Evolutionary conservation across 1,140 invertebrate genomes (phyloP).

Genomic region (Bombus vancouverensis): DNA sequence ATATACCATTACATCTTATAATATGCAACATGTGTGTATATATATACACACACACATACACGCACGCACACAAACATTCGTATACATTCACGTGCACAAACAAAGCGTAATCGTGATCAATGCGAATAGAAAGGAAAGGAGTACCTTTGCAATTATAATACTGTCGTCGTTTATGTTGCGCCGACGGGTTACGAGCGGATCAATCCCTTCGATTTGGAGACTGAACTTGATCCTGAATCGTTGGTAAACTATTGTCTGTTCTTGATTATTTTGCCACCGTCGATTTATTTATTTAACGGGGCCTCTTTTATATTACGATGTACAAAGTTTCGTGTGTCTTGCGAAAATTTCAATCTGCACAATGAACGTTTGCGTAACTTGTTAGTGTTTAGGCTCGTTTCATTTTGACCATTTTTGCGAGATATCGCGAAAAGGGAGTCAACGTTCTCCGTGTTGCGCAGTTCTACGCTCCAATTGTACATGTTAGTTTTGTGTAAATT

Average conservation of each 20-base stretch:
- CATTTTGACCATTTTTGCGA: neutral
- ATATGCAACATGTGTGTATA: constrained; percentile 27
- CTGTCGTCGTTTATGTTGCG: constrained; percentile 32
- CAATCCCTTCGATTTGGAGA: constrained; percentile 50
- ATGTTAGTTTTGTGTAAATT: neutral
- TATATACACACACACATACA: neutral
- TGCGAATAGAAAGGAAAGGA: constrained; percentile 2
- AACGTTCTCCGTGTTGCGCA: neutral
- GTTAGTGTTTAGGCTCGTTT: constrained; percentile 19
- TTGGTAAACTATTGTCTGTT: constrained; percentile 43
- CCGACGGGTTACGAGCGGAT: constrained; percentile 26
- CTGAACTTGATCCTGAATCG: constrained; percentile 31
- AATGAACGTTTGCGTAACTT: constrained; percentile 4
- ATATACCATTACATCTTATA: constrained; percentile 4
- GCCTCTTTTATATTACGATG: constrained; percentile 3
- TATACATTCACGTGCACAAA: constrained; percentile 20
- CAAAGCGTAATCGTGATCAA: constrained; percentile 9
- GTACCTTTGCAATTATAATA: constrained; percentile 16
- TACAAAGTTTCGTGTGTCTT: neutral
- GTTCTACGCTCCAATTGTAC: neutral
- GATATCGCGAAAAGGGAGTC: too few relatives aligned
- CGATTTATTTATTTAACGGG: constrained; percentile 37
- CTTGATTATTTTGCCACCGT: constrained; percentile 29
- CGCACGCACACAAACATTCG: constrained; percentile 8
- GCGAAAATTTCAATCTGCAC: neutral